Base-by-base conservation (phyloP, 2,113 vertebrate species). In the Prionailurus bengalensis region DNA sequence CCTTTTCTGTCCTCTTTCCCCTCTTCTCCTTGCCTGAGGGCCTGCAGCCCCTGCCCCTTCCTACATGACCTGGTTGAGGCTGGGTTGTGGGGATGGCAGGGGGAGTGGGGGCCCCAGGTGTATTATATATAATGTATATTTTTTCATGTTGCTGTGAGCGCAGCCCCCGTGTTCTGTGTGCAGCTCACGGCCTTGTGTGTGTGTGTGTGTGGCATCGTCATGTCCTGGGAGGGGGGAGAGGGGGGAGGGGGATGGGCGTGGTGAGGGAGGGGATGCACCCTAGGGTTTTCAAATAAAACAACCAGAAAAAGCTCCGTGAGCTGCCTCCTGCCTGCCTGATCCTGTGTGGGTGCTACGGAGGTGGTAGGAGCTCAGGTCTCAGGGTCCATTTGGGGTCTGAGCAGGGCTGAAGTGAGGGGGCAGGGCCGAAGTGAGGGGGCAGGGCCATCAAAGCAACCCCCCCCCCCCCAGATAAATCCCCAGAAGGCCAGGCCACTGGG, bases 121-220 rank as follows among this genome's bases (percentile, higher is more conserved):
- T 96, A 92, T 88, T 98, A 98, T 98, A 99, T 99, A 99, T 99
- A 99, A 98, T 99, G 99, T 99, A 99, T 99, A 99, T 99, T 99
- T 99, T 99, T 99, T 99, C 99, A 99, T 99, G 99, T 99, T 97
- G 98, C 98, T n/a, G 92, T 99, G 98, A 99, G 97, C 73, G 36
- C 95, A 96, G 92, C 94, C 95, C 96, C 92, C 97, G 98, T 98
- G 98, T 98, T 99, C 98, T 93, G 97, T 98, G 96, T 90, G 68
- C 81, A 88, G 84, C 89, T 97, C 97, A 97, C 94, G 63, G 94
- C 98, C 97, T 97, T 97, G 98, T 98, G 98, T 99, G 98, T 98
- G 98, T 73, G 66, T 92, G 91, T 48, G 97, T 82, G 96, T 94
- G 97, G 66, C 97, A 97, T 95, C 73, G 96, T 99, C 82, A 90